Base-by-base conservation (phyloP, 1,140 invertebrate genomes). In the Lamellibrachia luymesi region DNA sequence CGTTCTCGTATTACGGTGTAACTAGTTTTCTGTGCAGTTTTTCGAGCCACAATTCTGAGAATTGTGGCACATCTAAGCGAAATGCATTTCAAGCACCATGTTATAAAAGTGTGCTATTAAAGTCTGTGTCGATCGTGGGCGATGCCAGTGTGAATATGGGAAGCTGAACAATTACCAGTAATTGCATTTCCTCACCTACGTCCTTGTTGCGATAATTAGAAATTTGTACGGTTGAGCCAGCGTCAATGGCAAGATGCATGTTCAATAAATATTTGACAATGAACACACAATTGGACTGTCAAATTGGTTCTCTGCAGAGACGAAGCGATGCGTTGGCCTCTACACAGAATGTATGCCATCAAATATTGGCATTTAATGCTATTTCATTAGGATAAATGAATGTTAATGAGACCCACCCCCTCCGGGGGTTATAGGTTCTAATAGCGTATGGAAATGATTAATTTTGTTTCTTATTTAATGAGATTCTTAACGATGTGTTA, bases 181-280 rank as follows among this genome's bases (percentile, higher is more conserved):
- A 80, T 80, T 80, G 64, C 64, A 80, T 80, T 80, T 8, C 52
- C 52, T 56, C 52, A 56, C 52, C 52, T 56, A 56, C 52, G 17
- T 56, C 64, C 64, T 80, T 22, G 13, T 22, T 22, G 64, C 64
- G 64, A 80, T 80, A 80, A 80, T 80, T 80, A 80, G 64, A 80
- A 80, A 80, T 80, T 80, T 80, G 6, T 80, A 80, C 64, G 64
- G 64, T 80, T 80, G 64, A 80, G 64, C 64, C 64, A 80, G 64
- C 13, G 64, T 80, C 64, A 80, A 80, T 80, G 64, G 64, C 13
- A 80, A 17, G 7, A 22, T 22, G 64, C 13, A 22, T 17, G 64
- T 80, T 80, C 64, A 80, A 80, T 80, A 80, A 80, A 80, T 80
- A 80, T 80, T 80, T 80, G 64, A 80, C 64, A 80, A 80, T 80